These are phyloP conservation scores for Drosophila kohkoa DNA, from an alignment of 1,140 invertebrate species.

Conservation along the genomic window DNA sequence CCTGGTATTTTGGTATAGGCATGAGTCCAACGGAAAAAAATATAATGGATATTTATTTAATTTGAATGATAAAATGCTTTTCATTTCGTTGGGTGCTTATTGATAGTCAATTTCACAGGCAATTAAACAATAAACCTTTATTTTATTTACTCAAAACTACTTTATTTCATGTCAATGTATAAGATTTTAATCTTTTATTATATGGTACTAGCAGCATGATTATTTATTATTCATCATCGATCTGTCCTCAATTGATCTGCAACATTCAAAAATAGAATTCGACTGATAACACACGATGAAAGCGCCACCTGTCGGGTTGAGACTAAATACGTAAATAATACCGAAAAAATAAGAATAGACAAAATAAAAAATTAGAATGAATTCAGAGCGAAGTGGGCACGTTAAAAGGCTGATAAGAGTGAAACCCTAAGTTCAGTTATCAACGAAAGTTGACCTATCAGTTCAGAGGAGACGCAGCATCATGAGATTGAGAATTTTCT, in stretches of 20 bases:
- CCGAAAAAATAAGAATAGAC: not conserved
- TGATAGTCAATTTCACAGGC: too few species aligned
- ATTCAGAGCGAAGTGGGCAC: constrained; percentile 6
- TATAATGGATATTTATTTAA: too few species aligned
- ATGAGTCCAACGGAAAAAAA: too few species aligned
- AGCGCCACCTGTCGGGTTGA: constrained; percentile 23
- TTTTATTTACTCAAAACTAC: too few species aligned
- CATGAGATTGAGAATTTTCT: constrained; percentile 26
- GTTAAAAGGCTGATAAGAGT: constrained; percentile 11
- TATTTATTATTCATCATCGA: constrained; percentile 18
- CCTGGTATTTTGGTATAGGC: too few species aligned
- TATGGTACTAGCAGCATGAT: not conserved
- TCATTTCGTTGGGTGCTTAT: too few species aligned
- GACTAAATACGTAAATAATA: not conserved
- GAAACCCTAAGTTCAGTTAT: constrained; percentile 19
- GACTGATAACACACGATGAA: constrained; percentile 16
- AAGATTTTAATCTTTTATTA: too few species aligned
- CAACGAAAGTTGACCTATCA: constrained; percentile 21
- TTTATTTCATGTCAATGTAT: too few species aligned
- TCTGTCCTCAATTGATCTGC: constrained; percentile 8
- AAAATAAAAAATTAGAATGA: not conserved
- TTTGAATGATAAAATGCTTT: too few species aligned
- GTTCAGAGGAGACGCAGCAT: constrained; percentile 10
- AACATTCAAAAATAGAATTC: constrained; percentile 20
- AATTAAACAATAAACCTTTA: too few species aligned